Base-by-base conservation (phyloP, 2,113 vertebrate genomes). In the Ursus arctos region DNA sequence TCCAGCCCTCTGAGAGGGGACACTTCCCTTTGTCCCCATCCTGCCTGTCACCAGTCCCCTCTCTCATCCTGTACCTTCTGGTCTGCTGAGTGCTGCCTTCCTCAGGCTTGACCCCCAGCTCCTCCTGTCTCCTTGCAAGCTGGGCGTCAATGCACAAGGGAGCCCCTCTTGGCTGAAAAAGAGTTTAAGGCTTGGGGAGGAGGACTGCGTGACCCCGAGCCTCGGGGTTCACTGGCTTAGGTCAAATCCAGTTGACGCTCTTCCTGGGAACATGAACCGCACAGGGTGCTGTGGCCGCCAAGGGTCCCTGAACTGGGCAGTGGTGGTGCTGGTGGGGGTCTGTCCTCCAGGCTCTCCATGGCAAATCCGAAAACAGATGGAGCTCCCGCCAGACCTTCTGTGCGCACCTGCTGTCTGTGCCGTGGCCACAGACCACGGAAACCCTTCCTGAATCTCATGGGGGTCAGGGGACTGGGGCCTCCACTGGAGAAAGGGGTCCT, bases 381-480 rank as follows among this genome's bases (percentile, higher is more conserved):
- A 13, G 15, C 4, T 26, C n/a, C 47, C 4, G 4, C 4, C 5
- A 55, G 57, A n/a, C 3, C 36, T 47, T 65, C 19, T 47, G 33
- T 53, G 57, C 21, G 28, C 6, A 21, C 47, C 67, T 15, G n/a
- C 33, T 33, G 12, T 13, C 82, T 82, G 28, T 22, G 31, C 59
- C 9, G 2, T 63, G 43, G n/a, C 14, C 74, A n/a, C 21, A 19
- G 4, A 90, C 1, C 8, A 6, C 28, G 24, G 43, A 33, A 67
- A 40, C 12, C 18, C 19, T 12, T 19, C 7, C 82, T 72, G 83
- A 36, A 31, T 61, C 53, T 72, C 21, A 1, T 3, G 9, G n/a
- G 28, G 9, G 1, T 19, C 13, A 26, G 15, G 51, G 33, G 21
- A 26, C 6, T 1, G 51, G 15, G 40, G 5, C 0, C 6, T 16